phyloP scores from a whole-genome alignment of 2,888 invertebrate species.

The Alcis repandata region DNA sequence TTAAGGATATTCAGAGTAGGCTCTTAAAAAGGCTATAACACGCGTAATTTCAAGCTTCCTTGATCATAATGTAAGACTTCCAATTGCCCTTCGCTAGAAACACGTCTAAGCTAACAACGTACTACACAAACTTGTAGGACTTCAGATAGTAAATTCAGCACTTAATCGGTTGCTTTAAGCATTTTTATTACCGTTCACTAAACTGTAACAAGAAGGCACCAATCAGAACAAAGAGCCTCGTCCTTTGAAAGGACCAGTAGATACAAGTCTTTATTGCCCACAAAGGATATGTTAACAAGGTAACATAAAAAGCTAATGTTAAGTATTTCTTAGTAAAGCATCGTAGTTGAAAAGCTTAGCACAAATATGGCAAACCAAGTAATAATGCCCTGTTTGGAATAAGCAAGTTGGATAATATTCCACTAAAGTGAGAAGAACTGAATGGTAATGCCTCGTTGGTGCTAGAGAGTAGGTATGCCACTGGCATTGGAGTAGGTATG shows the following conservation, averaged over 20 bases:
- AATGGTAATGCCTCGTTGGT: too few species aligned
- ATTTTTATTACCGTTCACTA: slow-evolving; percentile 7
- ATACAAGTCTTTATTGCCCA: slow-evolving; percentile 8
- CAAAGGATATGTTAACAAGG: slow-evolving; percentile 13
- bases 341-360: not conserved
- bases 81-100: slow-evolving; percentile 8
- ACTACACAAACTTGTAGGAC: not conserved
- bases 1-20: slow-evolving; percentile 3
- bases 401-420: slow-evolving; percentile 18
- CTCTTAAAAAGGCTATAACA: slow-evolving; percentile 19
- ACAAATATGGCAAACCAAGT: slow-evolving; percentile 13
- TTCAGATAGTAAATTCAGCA: slow-evolving; percentile 17
- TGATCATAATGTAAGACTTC: slow-evolving; percentile 14
- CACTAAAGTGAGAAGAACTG: slow-evolving; percentile 22
- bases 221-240: slow-evolving; percentile 2
- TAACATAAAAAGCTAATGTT: slow-evolving; percentile 13
- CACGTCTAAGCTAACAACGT: slow-evolving; percentile 6
- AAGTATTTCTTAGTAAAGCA: slow-evolving; percentile 10
- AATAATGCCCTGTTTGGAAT: slow-evolving; percentile 10
- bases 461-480: too few species aligned
- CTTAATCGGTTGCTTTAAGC: slow-evolving; percentile 7
- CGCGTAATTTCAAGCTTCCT: slow-evolving; percentile 13
- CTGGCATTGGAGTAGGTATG: too few species aligned
- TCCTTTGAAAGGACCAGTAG: slow-evolving; percentile 1
- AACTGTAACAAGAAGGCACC: slow-evolving; percentile 1